phyloP scores from a whole-genome alignment of 2,888 invertebrate genomes.

The Thelaira solivaga region DNA sequence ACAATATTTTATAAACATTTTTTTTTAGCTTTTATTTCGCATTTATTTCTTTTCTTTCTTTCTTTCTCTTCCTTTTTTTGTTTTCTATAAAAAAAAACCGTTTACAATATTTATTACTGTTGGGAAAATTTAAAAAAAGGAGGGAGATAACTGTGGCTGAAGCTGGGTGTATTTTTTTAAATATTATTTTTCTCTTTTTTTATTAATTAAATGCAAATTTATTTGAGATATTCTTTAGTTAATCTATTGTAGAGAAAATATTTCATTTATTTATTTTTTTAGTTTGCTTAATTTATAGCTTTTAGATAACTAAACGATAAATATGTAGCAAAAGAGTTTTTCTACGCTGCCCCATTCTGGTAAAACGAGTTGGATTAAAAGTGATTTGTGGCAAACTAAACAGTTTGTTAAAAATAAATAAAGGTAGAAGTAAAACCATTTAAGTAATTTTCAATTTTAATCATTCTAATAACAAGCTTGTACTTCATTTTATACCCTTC shows the following conservation, averaged over 20 bases:
- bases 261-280: slow-evolving; percentile 35
- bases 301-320: slow-evolving; percentile 43
- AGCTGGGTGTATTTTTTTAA: too few species aligned
- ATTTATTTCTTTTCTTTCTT: not conserved
- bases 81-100: too few species aligned
- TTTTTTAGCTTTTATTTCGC: slow-evolving; percentile 29
- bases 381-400: too few species aligned
- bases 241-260: slow-evolving; percentile 39
- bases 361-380: too few species aligned
- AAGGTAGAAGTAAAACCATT: too few species aligned
- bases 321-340: not conserved
- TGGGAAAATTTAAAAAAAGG: slow-evolving; percentile 15
- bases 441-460: too few species aligned
- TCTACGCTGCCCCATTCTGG: not conserved
- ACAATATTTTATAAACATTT: slow-evolving; percentile 58
- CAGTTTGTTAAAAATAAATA: too few species aligned
- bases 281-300: slow-evolving; percentile 42
- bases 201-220: slow-evolving; percentile 60
- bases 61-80: too few species aligned
- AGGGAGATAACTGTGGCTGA: slow-evolving; percentile 11
- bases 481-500: too few species aligned
- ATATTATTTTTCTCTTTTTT: not conserved
- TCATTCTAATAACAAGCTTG: too few species aligned
- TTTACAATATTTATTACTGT: slow-evolving; percentile 36
- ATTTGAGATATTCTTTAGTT: slow-evolving; percentile 26